Percentiles rank a stretch among this genome's conserved stretches.
These are phyloP conservation scores for Isurus oxyrinchus DNA, from an alignment of 2,113 vertebrate species.

Conservation along the genomic window DNA sequence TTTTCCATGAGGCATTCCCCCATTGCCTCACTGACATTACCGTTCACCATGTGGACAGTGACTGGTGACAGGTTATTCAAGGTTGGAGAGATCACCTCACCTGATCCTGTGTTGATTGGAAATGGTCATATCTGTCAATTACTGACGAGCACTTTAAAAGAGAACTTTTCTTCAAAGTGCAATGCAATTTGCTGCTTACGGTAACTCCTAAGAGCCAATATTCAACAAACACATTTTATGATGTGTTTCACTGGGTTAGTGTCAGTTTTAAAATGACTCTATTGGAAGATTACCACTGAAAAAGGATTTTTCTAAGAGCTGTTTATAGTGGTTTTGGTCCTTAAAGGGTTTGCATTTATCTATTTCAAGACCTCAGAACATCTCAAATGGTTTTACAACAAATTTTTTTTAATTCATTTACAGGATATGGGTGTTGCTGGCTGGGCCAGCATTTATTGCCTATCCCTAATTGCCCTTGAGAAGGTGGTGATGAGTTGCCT, in stretches of 20 bases:
- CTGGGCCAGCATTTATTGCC: no score
- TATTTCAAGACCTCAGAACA: background rate
- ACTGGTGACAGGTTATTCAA: background rate
- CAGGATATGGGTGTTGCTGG: no score
- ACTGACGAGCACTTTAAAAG: background rate
- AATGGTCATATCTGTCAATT: background rate
- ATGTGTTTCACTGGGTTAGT: background rate
- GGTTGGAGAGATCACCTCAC: background rate
- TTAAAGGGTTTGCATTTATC: background rate
- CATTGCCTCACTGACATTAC: background rate
- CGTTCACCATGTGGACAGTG: background rate
- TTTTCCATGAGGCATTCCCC: background rate
- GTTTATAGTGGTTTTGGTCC: background rate
- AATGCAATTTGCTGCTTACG: background rate
- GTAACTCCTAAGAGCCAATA: background rate
- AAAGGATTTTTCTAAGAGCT: background rate
- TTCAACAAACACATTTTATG: background rate
- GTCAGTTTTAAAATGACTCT: background rate
- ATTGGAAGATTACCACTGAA: background rate
- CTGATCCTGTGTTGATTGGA: background rate
- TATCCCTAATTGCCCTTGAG: no score
- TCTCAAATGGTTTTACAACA: background rate
- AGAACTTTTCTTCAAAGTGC: background rate
- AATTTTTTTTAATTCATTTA: no score
- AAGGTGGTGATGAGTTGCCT: no score